Evolutionary conservation across 1,140 invertebrate genomes (phyloP).

Genomic region (Drosophila rhopaloa): DNA sequence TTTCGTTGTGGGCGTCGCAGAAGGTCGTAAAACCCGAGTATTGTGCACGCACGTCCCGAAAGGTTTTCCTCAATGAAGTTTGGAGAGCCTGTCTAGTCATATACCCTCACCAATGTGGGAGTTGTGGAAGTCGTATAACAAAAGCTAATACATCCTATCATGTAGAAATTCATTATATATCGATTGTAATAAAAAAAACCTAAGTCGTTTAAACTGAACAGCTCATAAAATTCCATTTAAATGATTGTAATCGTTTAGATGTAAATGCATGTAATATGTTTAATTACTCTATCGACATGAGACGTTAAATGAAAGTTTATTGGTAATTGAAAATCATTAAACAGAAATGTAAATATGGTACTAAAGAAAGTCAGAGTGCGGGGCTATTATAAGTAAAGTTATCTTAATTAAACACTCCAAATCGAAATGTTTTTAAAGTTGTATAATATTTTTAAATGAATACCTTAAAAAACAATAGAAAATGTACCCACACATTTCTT

Average conservation of each 20-base stretch:
- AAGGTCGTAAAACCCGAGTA: constrained; percentile 76
- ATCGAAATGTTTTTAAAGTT: too few species aligned
- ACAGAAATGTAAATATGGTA: not conserved
- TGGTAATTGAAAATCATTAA: not conserved
- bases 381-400: not conserved
- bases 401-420: not conserved
- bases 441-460: too few species aligned
- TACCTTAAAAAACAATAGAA: too few species aligned
- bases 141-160: not conserved
- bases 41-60: constrained; percentile 72
- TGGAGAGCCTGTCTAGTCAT: constrained; percentile 20
- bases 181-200: constrained; percentile 6
- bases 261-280: not conserved
- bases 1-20: constrained; percentile 68
- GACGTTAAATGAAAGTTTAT: not conserved
- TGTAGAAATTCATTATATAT: not conserved
- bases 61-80: constrained; percentile 71
- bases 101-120: constrained; percentile 14
- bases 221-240: not conserved
- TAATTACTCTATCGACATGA: not conserved
- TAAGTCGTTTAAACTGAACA: not conserved
- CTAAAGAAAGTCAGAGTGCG: not conserved
- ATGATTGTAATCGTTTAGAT: not conserved
- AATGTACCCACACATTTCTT: too few species aligned
- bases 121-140: not conserved